These are phyloP conservation scores for Atethmia centrago DNA, from an alignment of 2,888 invertebrate species.

Conservation along the genomic window DNA sequence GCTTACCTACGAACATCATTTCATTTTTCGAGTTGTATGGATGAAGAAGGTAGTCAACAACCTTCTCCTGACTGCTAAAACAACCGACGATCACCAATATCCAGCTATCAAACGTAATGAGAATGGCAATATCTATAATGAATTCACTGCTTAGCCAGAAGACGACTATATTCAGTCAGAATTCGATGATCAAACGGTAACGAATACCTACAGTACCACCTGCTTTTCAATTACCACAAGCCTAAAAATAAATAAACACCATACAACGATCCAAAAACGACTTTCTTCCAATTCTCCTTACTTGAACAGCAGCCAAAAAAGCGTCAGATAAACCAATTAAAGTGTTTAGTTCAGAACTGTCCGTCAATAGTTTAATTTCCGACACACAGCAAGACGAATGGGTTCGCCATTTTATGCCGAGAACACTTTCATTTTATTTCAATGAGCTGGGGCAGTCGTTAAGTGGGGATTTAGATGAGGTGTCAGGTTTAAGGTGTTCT, in stretches of 20 bases:
- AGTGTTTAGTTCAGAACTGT: slow-evolving; percentile 56
- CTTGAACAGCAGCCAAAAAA: slow-evolving; percentile 54
- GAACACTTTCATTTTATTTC: slow-evolving; percentile 67
- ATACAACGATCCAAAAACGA: slow-evolving; percentile 18
- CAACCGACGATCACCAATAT: not conserved
- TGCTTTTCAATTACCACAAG: not conserved
- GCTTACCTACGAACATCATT: too few relatives aligned
- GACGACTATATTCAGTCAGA: accelerated
- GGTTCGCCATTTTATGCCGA: slow-evolving; percentile 50
- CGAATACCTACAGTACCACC: not conserved
- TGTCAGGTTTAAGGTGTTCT: slow-evolving; percentile 17
- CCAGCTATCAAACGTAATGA: too few relatives aligned
- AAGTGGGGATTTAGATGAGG: slow-evolving; percentile 6
- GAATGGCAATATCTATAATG: not conserved
- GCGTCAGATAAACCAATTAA: slow-evolving; percentile 62
- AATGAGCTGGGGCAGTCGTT: slow-evolving; percentile 55
- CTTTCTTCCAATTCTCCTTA: slow-evolving; percentile 57
- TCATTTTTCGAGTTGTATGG: too few relatives aligned
- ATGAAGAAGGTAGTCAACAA: not conserved
- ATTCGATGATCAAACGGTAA: not conserved
- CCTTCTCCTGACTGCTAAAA: not conserved
- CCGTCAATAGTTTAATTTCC: slow-evolving; percentile 67
- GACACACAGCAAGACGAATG: slow-evolving; percentile 69
- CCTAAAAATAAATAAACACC: slow-evolving; percentile 30
- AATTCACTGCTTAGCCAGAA: not conserved